A percentile compares a stretch with the other conserved stretches of the same genome.
phyloP scores from a whole-genome alignment of 2,888 invertebrate genomes.

The Deroplatys truncata region DNA sequence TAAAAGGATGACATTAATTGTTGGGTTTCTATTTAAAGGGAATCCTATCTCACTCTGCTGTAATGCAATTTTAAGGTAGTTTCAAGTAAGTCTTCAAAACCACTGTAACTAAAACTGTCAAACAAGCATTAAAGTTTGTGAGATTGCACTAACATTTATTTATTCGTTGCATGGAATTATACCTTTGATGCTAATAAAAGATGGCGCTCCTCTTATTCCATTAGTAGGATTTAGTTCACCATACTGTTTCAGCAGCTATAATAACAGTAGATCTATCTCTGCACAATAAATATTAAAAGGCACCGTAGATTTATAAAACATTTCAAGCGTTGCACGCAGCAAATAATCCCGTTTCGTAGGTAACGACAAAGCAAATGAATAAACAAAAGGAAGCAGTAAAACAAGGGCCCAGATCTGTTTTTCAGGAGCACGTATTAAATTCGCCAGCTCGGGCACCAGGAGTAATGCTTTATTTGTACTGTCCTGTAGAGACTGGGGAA shows the following conservation, averaged over 20 bases:
- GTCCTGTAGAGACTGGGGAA: neutral
- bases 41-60: too few species aligned
- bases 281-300: neutral
- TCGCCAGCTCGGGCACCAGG: neutral
- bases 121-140: too few species aligned
- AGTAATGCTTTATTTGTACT: neutral
- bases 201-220: neutral
- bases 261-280: neutral
- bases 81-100: too few species aligned
- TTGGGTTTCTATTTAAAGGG: too few species aligned
- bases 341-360: neutral
- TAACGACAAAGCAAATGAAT: neutral
- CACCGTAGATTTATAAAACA: neutral
- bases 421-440: neutral
- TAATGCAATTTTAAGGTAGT: too few species aligned
- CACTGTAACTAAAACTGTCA: too few species aligned
- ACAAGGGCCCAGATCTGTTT: neutral
- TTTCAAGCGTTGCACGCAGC: neutral
- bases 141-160: neutral
- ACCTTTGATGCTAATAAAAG: neutral
- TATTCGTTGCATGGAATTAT: neutral
- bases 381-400: neutral
- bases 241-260: neutral
- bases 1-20: too few species aligned
- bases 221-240: neutral